These are phyloP conservation scores for Amphiprion ocellaris DNA, from an alignment of 2,113 vertebrate species.

Conservation along the genomic window DNA sequence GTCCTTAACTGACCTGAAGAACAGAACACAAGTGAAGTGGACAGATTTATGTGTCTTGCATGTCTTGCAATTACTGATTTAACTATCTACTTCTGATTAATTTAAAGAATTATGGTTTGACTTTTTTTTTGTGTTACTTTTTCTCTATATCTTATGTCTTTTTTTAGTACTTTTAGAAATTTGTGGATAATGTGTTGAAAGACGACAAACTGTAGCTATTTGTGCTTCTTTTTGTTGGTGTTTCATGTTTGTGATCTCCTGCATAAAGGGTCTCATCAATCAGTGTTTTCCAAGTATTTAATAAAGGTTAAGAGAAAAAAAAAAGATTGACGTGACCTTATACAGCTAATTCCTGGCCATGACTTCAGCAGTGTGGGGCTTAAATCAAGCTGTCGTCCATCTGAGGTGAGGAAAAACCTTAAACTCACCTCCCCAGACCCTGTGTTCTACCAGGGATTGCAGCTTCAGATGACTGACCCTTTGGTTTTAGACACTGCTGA, in stretches of 20 bases:
- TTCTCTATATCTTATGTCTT: no score
- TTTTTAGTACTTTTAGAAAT: no score
- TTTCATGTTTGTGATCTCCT: constrained; percentile 18
- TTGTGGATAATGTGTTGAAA: not conserved
- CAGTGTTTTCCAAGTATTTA: constrained; percentile 32
- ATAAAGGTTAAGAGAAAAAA: constrained; percentile 39
- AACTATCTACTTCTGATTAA: no score
- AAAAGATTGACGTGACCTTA: constrained; percentile 38
- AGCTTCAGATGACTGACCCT: constrained; percentile 16
- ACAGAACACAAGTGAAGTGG: no score
- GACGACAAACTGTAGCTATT: not conserved
- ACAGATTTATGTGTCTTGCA: no score
- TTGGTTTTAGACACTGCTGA: constrained; percentile 23
- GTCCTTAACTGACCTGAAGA: no score
- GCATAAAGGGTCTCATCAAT: constrained; percentile 24
- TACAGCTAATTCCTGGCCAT: constrained; percentile 17
- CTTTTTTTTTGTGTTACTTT: no score
- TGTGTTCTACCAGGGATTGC: not conserved
- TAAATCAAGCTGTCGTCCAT: constrained; percentile 23
- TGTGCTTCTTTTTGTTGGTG: not conserved
- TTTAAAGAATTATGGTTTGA: no score
- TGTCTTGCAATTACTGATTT: no score
- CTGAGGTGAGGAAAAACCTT: not conserved
- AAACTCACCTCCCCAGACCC: not conserved
- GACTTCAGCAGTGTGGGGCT: constrained; percentile 12